These are phyloP conservation scores for Hydrotaea diabolus DNA, from an alignment of 2,888 invertebrate species.

Conservation along the genomic window DNA sequence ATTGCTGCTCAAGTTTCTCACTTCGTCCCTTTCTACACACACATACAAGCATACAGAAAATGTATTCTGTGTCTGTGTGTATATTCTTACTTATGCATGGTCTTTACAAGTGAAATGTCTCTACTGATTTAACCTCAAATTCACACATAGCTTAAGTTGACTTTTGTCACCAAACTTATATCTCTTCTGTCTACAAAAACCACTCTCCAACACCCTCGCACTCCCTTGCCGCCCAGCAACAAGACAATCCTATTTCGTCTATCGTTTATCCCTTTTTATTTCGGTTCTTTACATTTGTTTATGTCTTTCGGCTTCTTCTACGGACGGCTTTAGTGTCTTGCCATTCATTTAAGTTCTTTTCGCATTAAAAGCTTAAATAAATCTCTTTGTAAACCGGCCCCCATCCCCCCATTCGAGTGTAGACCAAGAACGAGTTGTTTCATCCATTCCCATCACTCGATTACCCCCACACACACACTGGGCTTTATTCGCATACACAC, in stretches of 20 bases:
- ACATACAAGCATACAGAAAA: too few relatives aligned
- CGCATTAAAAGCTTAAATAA: constrained; percentile 61
- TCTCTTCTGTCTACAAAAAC: background rate
- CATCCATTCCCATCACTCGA: background rate
- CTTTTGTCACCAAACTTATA: constrained; percentile 68
- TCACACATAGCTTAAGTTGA: constrained; percentile 69
- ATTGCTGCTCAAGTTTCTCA: background rate
- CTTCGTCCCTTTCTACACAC: too few relatives aligned
- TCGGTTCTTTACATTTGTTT: constrained; percentile 25
- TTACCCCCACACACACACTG: background rate
- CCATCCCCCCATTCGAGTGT: background rate
- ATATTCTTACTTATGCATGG: constrained; percentile 42
- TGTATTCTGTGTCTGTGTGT: background rate
- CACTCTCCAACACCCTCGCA: background rate
- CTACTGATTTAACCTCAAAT: constrained; percentile 69
- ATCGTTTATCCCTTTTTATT: constrained; percentile 36
- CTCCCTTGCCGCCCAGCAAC: background rate
- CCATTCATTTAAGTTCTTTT: constrained; percentile 54
- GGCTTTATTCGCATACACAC: background rate
- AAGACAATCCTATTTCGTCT: constrained; percentile 17
- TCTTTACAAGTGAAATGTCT: constrained; percentile 73
- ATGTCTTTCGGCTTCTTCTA: background rate
- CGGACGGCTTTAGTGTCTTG: constrained; percentile 47
- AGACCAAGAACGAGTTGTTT: background rate
- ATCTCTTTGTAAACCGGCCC: constrained; percentile 46